Evolutionary conservation across 2,113 vertebrate species (phyloP), one percentile per base, ranked within the genome.

Genomic region (Percina caprodes): DNA sequence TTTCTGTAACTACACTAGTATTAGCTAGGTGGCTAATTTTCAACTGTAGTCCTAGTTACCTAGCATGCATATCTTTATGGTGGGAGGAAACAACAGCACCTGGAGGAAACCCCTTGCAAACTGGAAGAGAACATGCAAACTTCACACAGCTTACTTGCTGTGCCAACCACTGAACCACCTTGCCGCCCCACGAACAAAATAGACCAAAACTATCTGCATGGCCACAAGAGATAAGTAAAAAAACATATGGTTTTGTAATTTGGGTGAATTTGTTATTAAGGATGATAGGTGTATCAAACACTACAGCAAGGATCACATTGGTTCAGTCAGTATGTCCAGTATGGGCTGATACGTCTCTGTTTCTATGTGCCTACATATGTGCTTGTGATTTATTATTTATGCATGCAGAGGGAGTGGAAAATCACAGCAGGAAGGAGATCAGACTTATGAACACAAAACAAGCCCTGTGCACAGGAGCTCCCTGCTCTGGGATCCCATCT

Each of bases 361-460:
- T 65, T 75, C n/a, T 39, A 39, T 68, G 56, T 54, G 46, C 55
- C 45, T 54, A 39, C 42, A 58, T 71, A 74, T 60, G 69, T 67
- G n/a, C 39, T n/a, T 21, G 46, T 61, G 77, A 85, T 68, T 71
- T 78, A 80, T 82, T 80, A 63, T 84, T 65, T 48, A 75, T 78
- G 52, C 71, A 80, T 60, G 69, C 24, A 51, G 60, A 60, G 52
- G 24, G 77, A 85, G 48, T 51, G 84, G 79, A 88, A 90, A 86
- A 59, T 72, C 79, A 30, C 56, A 77, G 82, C 70, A 86, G 82
- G 73, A 80, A 77, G 54, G 58, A 80, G 74, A 82, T 88, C 83
- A 77, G 83, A 80, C 75, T 84, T 68, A 56, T 73, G 80, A 83
- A 85, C 83, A 79, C 80, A 81, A 88, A 84, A 84, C 71, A 68